A percentile compares a stretch with the other conserved stretches of the same genome.
Evolutionary conservation across 2,888 invertebrate species (phyloP).

Genomic region (Lycophotia porphyrea): DNA sequence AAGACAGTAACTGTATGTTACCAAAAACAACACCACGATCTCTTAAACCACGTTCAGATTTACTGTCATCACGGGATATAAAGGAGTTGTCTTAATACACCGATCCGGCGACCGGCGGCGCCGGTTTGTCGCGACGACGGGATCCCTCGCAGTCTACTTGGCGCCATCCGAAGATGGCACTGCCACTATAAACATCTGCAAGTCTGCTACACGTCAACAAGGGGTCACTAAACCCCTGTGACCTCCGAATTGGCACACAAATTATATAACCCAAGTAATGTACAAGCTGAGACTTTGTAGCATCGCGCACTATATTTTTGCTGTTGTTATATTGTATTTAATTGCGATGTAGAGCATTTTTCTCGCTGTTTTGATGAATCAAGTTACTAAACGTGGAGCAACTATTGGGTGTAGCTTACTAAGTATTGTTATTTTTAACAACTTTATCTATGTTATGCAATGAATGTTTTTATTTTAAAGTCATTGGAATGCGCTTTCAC

Average conservation of each 20-base stretch:
- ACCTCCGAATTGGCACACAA: slow-evolving; percentile 62
- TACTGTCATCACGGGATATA: slow-evolving; percentile 36
- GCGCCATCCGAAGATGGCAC: slow-evolving; percentile 77
- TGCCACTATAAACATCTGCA: slow-evolving; percentile 76
- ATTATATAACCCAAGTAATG: slow-evolving; percentile 48
- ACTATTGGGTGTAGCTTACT: background rate
- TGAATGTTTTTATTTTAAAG: background rate
- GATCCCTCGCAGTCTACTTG: slow-evolving; percentile 74
- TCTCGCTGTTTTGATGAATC: background rate
- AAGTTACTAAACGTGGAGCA: background rate
- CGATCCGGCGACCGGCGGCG: slow-evolving; percentile 76
- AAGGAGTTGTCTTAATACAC: slow-evolving; percentile 36
- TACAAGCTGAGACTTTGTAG: slow-evolving; percentile 10
- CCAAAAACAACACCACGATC: slow-evolving; percentile 29
- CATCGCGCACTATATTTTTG: slow-evolving; percentile 18
- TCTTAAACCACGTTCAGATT: slow-evolving; percentile 32
- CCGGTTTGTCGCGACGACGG: slow-evolving; percentile 77
- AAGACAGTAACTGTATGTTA: background rate
- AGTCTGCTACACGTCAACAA: slow-evolving; percentile 67
- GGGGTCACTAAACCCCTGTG: slow-evolving; percentile 71
- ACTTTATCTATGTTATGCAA: background rate
- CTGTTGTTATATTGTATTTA: background rate
- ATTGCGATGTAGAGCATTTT: slow-evolving; percentile 22
- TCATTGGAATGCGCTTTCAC: background rate
- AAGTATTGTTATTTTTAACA: background rate